Evolutionary conservation across 2,888 invertebrate genomes (phyloP), one percentile per base, ranked within the genome.

Genomic region (Helicoverpa assulta): DNA sequence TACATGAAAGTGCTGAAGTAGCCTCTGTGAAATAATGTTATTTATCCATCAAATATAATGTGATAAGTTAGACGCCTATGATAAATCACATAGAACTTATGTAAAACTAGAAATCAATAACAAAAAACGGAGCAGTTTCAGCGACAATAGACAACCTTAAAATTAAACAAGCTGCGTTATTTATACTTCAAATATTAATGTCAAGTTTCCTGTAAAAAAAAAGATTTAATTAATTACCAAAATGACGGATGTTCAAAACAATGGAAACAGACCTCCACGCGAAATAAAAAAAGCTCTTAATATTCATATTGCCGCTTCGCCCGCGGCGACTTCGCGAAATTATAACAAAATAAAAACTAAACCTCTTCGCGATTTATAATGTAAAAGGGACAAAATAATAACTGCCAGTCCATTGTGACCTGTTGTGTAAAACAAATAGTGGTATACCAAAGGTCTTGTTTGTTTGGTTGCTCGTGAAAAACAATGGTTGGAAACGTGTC

Each of bases 331-430:
- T 91, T 90, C 90, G 93, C 92, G 90, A 93, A 95, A 94, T 94
- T 94, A 94, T 94, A 93, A 93, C 93, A 92, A 94, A 94, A 94
- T 92, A 94, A 95, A 93, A 94, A 92, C 90, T 88, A 88, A 90
- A 89, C 88, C 73, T 84, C 76, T 76, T 85, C 82, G 83, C 85
- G 90, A 93, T 93, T 94, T 94, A 93, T 93, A 92, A 88, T 89
- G 87, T 88, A 92, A 93, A 93, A 92, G 83, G 87, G 86, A 89
- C 85, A 92, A 91, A 89, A 86, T 82, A 76, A 83, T 70, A 69
- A 8, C 68, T 37, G 59, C 93, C 91, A 89, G 57, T 78, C 65
- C 81, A 73, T 29, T 50, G 16, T 65, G 92, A 90, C 16, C 92
- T 82, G 57, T 63, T 4, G 54, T 18, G 21, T 40, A 43, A 63